Base-by-base conservation (phyloP, 2,113 vertebrate genomes). In the Platichthys stellatus region DNA sequence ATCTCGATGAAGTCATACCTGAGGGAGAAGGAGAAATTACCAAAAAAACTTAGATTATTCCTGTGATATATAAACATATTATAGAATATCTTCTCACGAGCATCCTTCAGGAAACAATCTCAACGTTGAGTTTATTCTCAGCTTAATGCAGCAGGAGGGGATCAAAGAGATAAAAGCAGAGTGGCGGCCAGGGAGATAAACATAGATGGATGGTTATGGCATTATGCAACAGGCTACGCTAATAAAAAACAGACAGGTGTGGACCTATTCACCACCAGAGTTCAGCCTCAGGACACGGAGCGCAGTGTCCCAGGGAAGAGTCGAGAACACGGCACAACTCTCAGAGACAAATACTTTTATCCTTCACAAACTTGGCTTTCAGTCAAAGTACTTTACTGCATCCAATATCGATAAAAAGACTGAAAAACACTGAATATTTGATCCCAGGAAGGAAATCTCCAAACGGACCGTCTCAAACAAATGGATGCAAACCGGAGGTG, bases 1-100 rank as follows among this genome's bases (percentile, higher is more conserved):
- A 99, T 97, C 92, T 99, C 98, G 0, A 99, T 98, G 88, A 96
- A 99, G 92, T 99, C 98, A 0, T 99, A 99, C 92, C 98, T 99
- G 79, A 68, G 47, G 79, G 65, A 64, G 51, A 26, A 10, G n/a
- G n/a, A 54, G 53, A 47, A 43, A 63, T 49, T 14, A 51, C 38
- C 21, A 53, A 18, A 2, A 2, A 28, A 28, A 28, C 28, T 3
- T 3, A 5, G 26, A 23, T 78, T 9, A 43, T 43, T 65, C 24
- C 11, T 51, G 56, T 71, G 28, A 31, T 31, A 31, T 31, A 31
- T 23, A 1, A 31, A 31, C 1, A 31, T 7, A 31, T 31, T 31
- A 31, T 31, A 6, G 28, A 2, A 38, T 10, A 9, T 10, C 58
- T 20, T 31, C 2, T 18, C 24, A 12, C 2, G 35, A 18, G 26